Base-by-base conservation (phyloP, 2,888 invertebrate genomes). In the Phanerotoma sp. region DNA sequence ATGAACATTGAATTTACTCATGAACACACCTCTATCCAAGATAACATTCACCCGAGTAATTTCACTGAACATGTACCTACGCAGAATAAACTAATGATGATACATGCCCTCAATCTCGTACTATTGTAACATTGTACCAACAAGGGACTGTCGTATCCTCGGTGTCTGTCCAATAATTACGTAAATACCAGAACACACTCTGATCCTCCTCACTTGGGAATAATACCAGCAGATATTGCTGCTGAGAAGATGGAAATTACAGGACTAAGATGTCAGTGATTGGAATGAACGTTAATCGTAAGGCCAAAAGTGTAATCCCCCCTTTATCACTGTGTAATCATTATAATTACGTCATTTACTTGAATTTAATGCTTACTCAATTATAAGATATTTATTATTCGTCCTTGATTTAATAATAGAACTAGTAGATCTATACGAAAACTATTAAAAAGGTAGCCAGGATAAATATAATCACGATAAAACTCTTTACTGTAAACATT, bases 151-250 rank as follows among this genome's bases (percentile, higher is more conserved):
- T 28, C 35, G 28, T 38, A 28, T 40, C 33, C 30, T 49, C 44
- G 30, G 21, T 38, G 22, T 22, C 51, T 45, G 45, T 42, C 58
- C 59, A 58, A 66, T 65, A 66, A 66, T 66, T 65, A 63, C 62
- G 58, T 61, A 59, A 66, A 66, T 66, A 64, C 62, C 50, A 45
- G 52, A 33, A 49, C 51, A 48, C 25, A 41, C 28, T 47, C 37
- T 33, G 41, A 58, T 52, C 51, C 51, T 47, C 47, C 41, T 57
- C 40, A 40, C 45, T 44, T 37, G 49, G 49, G 54, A 49, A 49
- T 49, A 49, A 22, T 52, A 47, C 46, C 20, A 33, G n/a, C 10
- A 7, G 10, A 16, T 38, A 18, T 38, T 16, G 22, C 25, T 28
- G 18, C 28, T 28, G 28, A 45, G 28, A 28, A 10, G 11, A 15